Conservation (phyloP, 2,797 vertebrate genomes). For the Chiloscyllium punctatum region DNA sequence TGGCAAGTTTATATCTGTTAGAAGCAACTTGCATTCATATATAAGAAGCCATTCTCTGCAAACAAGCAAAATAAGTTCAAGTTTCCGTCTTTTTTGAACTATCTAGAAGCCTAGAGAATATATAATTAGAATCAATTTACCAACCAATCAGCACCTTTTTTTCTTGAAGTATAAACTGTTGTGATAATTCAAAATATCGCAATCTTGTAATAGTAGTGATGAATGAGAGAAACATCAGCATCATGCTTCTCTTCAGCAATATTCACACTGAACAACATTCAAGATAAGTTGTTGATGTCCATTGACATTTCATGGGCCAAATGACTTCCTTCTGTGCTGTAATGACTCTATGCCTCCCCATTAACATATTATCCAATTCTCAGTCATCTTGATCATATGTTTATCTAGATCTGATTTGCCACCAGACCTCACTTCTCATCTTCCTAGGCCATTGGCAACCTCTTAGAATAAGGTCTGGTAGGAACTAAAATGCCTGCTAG, state of each 20-base stretch:
- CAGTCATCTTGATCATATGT: neutral
- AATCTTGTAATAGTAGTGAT: neutral
- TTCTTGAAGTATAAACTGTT: neutral
- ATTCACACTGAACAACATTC: neutral
- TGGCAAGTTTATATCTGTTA: too few relatives aligned
- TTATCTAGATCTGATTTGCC: neutral
- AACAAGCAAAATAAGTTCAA: neutral
- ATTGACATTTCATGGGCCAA: too few relatives aligned
- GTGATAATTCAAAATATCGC: neutral
- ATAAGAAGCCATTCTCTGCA: neutral
- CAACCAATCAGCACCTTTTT: too few relatives aligned
- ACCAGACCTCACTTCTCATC: neutral
- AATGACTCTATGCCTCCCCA: too few relatives aligned
- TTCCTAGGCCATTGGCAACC: neutral
- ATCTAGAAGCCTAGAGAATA: too few relatives aligned
- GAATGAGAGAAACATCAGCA: too few relatives aligned
- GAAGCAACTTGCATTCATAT: too few relatives aligned
- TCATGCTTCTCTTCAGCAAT: too few relatives aligned
- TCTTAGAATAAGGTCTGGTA: neutral
- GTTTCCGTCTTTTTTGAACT: too few relatives aligned
- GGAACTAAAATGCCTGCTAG: neutral
- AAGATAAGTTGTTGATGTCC: neutral
- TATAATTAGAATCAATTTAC: neutral
- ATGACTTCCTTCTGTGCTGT: too few relatives aligned
- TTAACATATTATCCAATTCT: neutral